Conservation (phyloP, 2,888 invertebrate genomes). For the Callimorpha dominula region DNA sequence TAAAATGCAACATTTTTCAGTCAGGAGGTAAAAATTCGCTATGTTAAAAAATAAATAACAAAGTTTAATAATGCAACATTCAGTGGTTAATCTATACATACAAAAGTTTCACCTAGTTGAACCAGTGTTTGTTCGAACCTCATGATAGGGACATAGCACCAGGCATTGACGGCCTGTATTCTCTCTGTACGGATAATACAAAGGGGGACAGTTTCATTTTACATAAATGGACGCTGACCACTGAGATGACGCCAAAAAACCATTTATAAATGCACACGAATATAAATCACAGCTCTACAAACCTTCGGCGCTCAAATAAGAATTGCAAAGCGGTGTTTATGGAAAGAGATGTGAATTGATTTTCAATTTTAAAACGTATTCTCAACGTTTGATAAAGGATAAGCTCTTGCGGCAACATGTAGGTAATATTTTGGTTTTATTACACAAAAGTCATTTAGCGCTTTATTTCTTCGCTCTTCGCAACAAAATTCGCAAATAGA, state of each 20-base stretch:
- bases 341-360: conserved; percentile 18
- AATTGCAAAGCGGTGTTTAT: conserved; percentile 37
- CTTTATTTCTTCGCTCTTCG: not conserved
- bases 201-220: conserved; percentile 27
- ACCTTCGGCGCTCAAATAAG: conserved; percentile 35
- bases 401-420: not conserved
- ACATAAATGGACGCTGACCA: conserved; percentile 27
- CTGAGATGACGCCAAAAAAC: conserved; percentile 28
- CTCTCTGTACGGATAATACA: not conserved
- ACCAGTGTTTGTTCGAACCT: not conserved
- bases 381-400: not conserved
- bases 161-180: not conserved
- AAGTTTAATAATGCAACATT: not conserved
- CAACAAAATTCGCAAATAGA: not conserved
- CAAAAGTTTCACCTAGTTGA: not conserved
- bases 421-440: not conserved
- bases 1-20: no score
- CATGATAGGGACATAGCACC: not conserved
- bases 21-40: not conserved
- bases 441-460: not conserved
- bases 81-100: not conserved
- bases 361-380: not conserved
- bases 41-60: not conserved
- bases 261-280: conserved; percentile 43
- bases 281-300: conserved; percentile 35